A percentile compares a stretch with the other conserved stretches of the same genome.
Evolutionary conservation across 2,113 vertebrate species (phyloP).

Genomic region (Tachysurus fulvidraco): DNA sequence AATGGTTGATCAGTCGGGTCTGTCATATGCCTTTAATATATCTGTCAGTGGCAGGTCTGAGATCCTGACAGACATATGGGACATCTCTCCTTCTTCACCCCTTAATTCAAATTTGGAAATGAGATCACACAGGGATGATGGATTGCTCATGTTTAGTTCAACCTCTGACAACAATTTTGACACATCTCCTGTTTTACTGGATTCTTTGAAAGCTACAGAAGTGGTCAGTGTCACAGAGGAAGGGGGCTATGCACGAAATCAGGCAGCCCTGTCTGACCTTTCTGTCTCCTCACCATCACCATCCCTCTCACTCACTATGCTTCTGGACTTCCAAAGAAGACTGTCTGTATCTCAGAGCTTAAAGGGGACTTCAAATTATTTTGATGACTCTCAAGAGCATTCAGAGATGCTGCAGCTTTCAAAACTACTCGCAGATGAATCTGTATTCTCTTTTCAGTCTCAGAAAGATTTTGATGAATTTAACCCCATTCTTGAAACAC

Average conservation of each 20-base stretch:
- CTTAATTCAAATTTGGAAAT: conserved; percentile 33
- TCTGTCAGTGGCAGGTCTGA: conserved; percentile 33
- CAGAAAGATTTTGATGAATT: not conserved
- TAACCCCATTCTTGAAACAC: not conserved
- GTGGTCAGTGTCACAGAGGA: not conserved
- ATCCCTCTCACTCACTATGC: conserved; percentile 7
- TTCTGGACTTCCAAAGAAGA: conserved; percentile 8
- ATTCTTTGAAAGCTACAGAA: not conserved
- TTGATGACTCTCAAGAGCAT: not conserved
- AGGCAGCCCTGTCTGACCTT: not conserved
- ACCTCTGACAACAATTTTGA: conserved; percentile 23
- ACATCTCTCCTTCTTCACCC: conserved; percentile 38
- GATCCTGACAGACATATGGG: conserved; percentile 28
- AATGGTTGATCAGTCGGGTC: not conserved
- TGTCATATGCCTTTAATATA: conserved; percentile 28
- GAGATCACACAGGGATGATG: conserved; percentile 20
- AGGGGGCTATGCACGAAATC: not conserved
- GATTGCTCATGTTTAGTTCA: conserved; percentile 22
- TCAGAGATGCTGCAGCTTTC: conserved; percentile 22
- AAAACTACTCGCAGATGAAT: conserved; percentile 2
- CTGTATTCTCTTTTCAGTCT: conserved; percentile 22
- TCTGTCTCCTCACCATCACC: conserved; percentile 3
- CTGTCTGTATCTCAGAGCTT: not conserved
- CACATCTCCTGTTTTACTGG: conserved; percentile 8
- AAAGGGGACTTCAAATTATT: conserved; percentile 7